These are phyloP conservation scores for human (Homo sapiens) DNA, from an alignment of 2,113 vertebrate species.

Conservation along the genomic window DNA sequence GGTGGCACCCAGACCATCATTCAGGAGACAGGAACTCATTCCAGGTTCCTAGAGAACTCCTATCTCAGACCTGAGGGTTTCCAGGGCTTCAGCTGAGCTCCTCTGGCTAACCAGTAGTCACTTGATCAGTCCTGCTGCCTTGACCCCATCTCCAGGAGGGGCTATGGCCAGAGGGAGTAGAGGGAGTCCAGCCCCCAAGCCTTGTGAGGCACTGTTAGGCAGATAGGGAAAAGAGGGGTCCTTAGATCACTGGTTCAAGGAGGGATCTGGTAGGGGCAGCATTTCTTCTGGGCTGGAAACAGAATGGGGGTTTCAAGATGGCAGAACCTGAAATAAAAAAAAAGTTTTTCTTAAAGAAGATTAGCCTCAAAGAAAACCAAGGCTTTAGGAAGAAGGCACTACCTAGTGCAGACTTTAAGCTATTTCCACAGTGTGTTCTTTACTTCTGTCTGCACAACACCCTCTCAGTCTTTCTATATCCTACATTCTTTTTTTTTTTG, in stretches of 20 bases:
- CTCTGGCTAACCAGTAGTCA: conserved; percentile 69
- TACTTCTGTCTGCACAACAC: not conserved
- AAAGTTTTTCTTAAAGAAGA: not conserved
- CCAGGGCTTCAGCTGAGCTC: conserved; percentile 22
- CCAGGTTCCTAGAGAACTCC: conserved; percentile 52
- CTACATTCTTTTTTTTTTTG: no score
- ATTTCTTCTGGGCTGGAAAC: conserved; percentile 68
- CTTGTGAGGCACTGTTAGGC: conserved; percentile 66
- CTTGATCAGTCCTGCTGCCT: conserved; percentile 76
- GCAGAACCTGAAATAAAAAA: conserved; percentile 53
- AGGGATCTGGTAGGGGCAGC: conserved; percentile 42
- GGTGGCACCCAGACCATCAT: conserved; percentile 68
- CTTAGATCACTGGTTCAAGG: conserved; percentile 48
- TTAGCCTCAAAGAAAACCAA: not conserved
- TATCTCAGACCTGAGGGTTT: conserved; percentile 62
- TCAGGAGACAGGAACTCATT: conserved; percentile 62
- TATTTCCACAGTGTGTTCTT: not conserved
- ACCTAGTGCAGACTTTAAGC: not conserved
- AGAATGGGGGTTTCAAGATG: conserved; percentile 12
- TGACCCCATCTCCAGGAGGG: conserved; percentile 78
- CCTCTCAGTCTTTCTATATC: not conserved
- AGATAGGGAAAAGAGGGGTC: not conserved
- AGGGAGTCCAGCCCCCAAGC: conserved; percentile 74
- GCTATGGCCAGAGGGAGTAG: conserved; percentile 50
- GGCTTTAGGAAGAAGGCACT: not conserved